A percentile compares a stretch with the other conserved stretches of the same genome.
Evolutionary conservation across 2,797 vertebrate genomes (phyloP).

Genomic region (Spinus olivaceus): DNA sequence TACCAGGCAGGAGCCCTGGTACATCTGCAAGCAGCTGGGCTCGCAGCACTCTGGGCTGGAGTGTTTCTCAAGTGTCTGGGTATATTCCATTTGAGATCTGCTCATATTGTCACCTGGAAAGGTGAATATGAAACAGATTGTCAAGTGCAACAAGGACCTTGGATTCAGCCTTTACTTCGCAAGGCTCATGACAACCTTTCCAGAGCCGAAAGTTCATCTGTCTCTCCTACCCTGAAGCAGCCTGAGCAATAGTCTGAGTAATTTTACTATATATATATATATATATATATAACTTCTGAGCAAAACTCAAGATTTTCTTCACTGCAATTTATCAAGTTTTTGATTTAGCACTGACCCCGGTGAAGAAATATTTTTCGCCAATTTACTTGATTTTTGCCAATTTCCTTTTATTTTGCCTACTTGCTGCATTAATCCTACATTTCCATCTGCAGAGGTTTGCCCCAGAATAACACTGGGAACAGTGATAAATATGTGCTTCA

Average conservation of each 20-base stretch:
- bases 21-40: background rate
- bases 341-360: background rate
- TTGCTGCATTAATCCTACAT: background rate
- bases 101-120: background rate
- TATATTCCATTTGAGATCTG: background rate
- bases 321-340: background rate
- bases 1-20: background rate
- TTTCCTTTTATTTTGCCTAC: background rate
- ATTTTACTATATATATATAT: background rate
- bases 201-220: background rate
- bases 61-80: background rate
- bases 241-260: background rate
- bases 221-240: background rate
- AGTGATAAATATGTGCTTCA: background rate
- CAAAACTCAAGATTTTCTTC: background rate
- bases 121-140: background rate
- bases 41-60: background rate
- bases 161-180: background rate
- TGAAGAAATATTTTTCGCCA: background rate
- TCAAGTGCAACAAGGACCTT: background rate
- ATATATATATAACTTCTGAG: background rate
- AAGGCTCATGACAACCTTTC: background rate
- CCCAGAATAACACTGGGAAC: background rate
- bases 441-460: background rate
- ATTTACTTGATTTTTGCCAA: background rate